Percentiles rank a stretch among this genome's conserved stretches.
Evolutionary conservation across 2,797 vertebrate genomes (phyloP).

Genomic region (Margarornis squamiger): DNA sequence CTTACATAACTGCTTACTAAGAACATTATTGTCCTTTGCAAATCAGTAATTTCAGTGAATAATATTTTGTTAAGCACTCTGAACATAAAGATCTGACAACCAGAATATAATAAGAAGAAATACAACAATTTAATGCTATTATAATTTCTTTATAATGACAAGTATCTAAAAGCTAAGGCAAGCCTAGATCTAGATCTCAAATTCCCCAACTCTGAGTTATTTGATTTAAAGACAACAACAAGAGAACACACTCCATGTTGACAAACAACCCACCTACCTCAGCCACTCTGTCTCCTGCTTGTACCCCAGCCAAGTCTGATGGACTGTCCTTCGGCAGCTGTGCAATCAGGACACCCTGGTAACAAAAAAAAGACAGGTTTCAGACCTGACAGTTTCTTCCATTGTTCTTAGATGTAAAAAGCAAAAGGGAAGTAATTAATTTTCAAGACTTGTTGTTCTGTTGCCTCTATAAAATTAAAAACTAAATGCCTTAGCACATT

Average conservation of each 20-base stretch:
- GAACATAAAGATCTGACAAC: not conserved
- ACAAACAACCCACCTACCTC: conserved; percentile 72
- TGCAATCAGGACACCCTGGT: conserved; percentile 81
- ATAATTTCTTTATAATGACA: not conserved
- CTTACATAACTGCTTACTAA: not conserved
- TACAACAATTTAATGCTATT: not conserved
- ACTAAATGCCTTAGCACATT: not conserved
- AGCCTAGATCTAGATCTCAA: not conserved
- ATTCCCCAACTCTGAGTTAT: not conserved
- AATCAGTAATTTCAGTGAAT: not conserved
- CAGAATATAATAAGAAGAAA: not conserved
- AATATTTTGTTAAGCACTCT: not conserved
- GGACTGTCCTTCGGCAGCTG: conserved; percentile 77
- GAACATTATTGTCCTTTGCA: not conserved
- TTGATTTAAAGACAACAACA: not conserved
- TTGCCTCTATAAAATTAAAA: not conserved
- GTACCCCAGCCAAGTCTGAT: conserved; percentile 77
- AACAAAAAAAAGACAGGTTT: conserved; percentile 49
- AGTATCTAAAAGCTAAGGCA: not conserved
- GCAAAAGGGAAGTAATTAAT: conserved; percentile 1
- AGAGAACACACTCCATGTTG: not conserved
- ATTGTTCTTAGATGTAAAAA: not conserved
- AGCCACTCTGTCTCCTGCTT: conserved; percentile 76
- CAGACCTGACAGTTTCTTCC: not conserved
- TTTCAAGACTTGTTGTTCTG: conserved; percentile 29